Evolutionary conservation across 2,113 vertebrate genomes (phyloP).

Genomic region (Ageneiosus marmoratus): DNA sequence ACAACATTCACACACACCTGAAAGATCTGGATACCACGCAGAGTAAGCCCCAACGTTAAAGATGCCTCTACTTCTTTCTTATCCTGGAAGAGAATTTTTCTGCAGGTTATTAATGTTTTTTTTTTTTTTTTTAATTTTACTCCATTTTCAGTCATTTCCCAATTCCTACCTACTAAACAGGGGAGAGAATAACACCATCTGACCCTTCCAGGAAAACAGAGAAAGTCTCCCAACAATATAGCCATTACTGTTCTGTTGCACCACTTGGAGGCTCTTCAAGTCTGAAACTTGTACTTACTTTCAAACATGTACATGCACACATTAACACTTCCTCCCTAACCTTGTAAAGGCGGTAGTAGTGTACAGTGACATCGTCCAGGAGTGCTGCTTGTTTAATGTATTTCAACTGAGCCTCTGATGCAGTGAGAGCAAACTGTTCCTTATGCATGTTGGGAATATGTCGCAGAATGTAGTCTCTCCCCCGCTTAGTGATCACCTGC

Average conservation of each 20-base stretch:
- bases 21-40: slow-evolving; percentile 98
- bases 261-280: neutral
- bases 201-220: neutral
- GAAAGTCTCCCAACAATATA: neutral
- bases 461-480: slow-evolving; percentile 94
- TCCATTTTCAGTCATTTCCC: neutral
- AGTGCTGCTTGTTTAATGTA: slow-evolving; percentile 95
- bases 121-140: neutral
- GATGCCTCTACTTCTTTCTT: slow-evolving; percentile 95
- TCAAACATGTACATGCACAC: neutral
- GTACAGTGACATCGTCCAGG: slow-evolving; percentile 93
- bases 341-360: slow-evolving; percentile 97
- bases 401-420: slow-evolving; percentile 92
- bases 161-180: neutral
- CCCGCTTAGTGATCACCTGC: slow-evolving; percentile 93
- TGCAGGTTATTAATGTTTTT: neutral
- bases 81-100: slow-evolving; percentile 75
- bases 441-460: slow-evolving; percentile 99
- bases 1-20: slow-evolving; percentile 76
- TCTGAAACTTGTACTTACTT: neutral
- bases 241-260: neutral
- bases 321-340: slow-evolving; percentile 64
- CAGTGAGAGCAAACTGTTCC: slow-evolving; percentile 95
- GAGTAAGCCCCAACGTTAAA: slow-evolving; percentile 88
- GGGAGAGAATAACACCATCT: neutral